Evolutionary conservation across 2,888 invertebrate species (phyloP), one percentile per base, ranked within the genome.

Genomic region (Scelioninae gen. 1): DNA sequence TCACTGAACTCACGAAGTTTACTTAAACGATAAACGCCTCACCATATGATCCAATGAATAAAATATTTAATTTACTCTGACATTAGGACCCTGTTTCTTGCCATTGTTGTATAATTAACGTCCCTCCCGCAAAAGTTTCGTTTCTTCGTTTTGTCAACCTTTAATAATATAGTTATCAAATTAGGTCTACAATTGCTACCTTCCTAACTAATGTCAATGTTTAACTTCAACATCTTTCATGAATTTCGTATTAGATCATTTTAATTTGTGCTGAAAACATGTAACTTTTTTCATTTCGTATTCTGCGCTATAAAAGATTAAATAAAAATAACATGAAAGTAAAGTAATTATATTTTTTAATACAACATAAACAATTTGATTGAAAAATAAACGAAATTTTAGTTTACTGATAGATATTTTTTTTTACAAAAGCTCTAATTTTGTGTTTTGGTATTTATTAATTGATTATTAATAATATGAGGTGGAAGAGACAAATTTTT

Each of bases 1-100:
- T 79, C 72, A 58, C 83, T 62, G 66, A 79, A 66, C 65, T 79
- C 75, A 60, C 75, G 53, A 74, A 78, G 74, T 78, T 76, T 82
- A 60, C 72, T 31, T 31, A 58, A 77, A 69, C 77, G 69, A 65
- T 74, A 78, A 83, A 78, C 69, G 82, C 72, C 66, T 43, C 45
- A 62, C 53, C 55, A 56, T n/a, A n/a, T 68, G 66, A 69, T 62
- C 69, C 51, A 11, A 0, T 47, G 53, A 65, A 71, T 82, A 58
- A 82, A 82, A 76, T 76, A 76, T 71, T 71, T 55, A 76, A 76
- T 69, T 65, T 71, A 29, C 71, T 16, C 23, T 8, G 58, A 60
- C 76, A 66, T 76, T 66, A 69, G 53, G 34, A 55, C 15, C 40
- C 29, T 38, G 63, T 75, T 66, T 63, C 60, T 62, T 71, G 76